Base-by-base conservation (phyloP, 2,797 vertebrate species). In the Rhinoraja longicauda region DNA sequence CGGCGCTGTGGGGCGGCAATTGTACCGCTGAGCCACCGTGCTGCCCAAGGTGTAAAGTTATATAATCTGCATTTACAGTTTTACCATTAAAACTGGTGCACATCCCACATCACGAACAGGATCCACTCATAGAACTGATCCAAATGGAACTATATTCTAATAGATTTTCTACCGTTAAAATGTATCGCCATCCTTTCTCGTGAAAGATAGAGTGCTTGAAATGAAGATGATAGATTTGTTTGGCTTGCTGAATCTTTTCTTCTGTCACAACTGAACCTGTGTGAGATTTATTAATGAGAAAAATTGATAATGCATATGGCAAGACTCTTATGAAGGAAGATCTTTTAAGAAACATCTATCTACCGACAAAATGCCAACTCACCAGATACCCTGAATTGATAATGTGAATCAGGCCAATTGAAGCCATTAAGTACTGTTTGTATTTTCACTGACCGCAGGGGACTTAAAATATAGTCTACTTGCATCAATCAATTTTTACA, bases 171-270 rank as follows among this genome's bases (percentile, higher is more conserved):
- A 97, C 97, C 96, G 96, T 96, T 0, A 97, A 93, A 79, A 97
- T 93, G 93, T 96, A 96, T 93, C 97, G 96, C 97, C 97, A 97
- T 93, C 96, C 96, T 29, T 97, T 96, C 93, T 97, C 97, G 77
- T 97, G 94, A 62, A 97, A 97, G 93, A 97, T 96, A 0, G 93
- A 24, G 94, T 96, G 96, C 94, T 94, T 96, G 94, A 97, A 97
- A 93, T 97, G 97, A 95, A 96, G 95, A 94, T 96, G 96, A 94
- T 96, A 97, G 94, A 97, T 96, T 2, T 96, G 77, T 93, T 97
- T 97, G 12, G 97, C 97, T 93, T 97, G 96, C 93, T 97, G 96
- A 90, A 97, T 97, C 94, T 97, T 97, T 93, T 97, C 96, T 94
- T 97, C 96, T 1, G 97, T 97, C 93, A 97, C 93, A 13, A 97